Conservation (phyloP, 2,797 vertebrate genomes). For the Trichosurus vulpecula region DNA sequence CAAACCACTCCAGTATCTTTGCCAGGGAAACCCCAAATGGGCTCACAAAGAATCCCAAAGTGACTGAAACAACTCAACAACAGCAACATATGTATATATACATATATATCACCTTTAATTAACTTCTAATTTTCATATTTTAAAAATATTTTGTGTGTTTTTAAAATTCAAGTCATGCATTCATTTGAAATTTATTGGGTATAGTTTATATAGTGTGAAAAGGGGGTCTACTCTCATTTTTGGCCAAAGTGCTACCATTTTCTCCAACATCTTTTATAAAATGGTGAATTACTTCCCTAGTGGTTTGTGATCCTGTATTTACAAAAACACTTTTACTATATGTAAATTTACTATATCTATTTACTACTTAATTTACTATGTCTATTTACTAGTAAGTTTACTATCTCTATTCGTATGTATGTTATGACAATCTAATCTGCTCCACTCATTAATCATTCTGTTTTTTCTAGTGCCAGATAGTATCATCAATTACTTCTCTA, state of each 20-base stretch:
- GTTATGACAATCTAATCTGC: not conserved
- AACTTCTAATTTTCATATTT: not conserved
- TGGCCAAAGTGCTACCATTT: not conserved
- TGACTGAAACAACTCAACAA: no score
- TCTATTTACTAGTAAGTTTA: not conserved
- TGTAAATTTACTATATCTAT: not conserved
- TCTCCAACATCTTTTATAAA: not conserved
- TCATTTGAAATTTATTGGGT: not conserved
- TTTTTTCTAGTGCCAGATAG: not conserved
- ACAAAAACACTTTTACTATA: not conserved
- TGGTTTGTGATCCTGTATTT: not conserved
- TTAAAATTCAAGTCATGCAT: not conserved
- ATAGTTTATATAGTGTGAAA: not conserved
- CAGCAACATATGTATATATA: not conserved
- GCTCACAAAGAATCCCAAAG: no score
- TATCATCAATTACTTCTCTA: not conserved
- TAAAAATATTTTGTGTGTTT: not conserved
- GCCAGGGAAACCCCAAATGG: no score
- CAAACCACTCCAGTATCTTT: no score
- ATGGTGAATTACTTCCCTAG: not conserved
- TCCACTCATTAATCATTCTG: not conserved
- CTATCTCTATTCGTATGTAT: not conserved
- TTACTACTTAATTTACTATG: no score
- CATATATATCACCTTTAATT: not conserved
- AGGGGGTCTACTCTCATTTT: not conserved